A percentile compares a stretch with the other conserved stretches of the same genome.
Conservation (phyloP, 2,888 invertebrate genomes). For the Andricus curvator region DNA sequence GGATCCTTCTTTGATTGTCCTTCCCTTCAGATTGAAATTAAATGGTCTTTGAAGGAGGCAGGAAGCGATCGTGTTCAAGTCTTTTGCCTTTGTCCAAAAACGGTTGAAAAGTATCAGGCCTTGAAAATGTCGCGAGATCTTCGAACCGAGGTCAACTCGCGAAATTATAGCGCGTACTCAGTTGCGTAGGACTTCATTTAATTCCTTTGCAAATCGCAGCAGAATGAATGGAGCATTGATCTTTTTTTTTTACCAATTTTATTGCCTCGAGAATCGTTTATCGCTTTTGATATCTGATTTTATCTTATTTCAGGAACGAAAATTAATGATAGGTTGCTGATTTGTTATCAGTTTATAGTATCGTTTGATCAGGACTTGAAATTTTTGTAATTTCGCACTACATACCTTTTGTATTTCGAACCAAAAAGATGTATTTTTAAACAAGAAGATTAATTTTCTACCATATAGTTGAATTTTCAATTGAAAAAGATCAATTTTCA, state of each 20-base stretch:
- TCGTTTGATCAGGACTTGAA: too few relatives aligned
- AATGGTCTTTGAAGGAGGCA: conserved; percentile 23
- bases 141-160: conserved; percentile 31
- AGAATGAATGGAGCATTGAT: conserved; percentile 4
- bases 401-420: too few relatives aligned
- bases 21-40: conserved; percentile 27
- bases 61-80: conserved; percentile 27
- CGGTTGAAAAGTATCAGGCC: conserved; percentile 24
- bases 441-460: too few relatives aligned
- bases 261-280: not conserved
- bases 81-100: conserved; percentile 27
- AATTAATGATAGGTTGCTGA: not conserved
- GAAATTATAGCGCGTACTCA: conserved; percentile 27
- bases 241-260: not conserved
- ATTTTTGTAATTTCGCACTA: too few relatives aligned
- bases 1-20: conserved; percentile 21
- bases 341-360: not conserved
- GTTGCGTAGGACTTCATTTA: conserved; percentile 5
- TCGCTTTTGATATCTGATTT: not conserved
- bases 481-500: too few relatives aligned
- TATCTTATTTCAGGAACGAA: not conserved
- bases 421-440: too few relatives aligned
- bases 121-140: conserved; percentile 35
- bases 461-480: too few relatives aligned
- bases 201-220: conserved; percentile 1